Conservation (phyloP, 2,888 invertebrate genomes). For the Nomada flava region DNA sequence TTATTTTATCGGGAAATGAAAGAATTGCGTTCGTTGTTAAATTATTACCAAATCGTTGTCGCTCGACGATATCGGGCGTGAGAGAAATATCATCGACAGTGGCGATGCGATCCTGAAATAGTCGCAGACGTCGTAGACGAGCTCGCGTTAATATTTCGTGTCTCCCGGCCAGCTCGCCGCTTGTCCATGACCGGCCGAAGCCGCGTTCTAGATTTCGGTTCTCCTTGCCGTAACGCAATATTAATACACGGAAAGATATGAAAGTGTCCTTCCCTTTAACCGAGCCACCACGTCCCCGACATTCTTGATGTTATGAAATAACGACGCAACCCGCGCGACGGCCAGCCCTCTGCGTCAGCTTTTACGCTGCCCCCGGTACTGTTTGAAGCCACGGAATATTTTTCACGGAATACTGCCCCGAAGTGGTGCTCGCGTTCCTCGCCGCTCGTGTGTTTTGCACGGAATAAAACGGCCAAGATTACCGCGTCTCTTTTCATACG, state of each 20-base stretch:
- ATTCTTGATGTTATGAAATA: conserved; percentile 63
- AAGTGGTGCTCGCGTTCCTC: conserved; percentile 7
- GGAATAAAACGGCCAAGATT: conserved; percentile 63
- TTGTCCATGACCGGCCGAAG: conserved; percentile 44
- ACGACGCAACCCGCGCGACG: conserved; percentile 58
- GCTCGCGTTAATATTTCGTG: conserved; percentile 61
- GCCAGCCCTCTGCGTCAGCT: conserved; percentile 47
- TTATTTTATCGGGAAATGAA: too few relatives aligned
- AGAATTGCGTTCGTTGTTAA: too few relatives aligned
- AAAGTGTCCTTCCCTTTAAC: conserved; percentile 67
- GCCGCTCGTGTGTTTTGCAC: conserved; percentile 40
- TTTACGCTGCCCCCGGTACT: conserved; percentile 46
- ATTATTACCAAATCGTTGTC: too few relatives aligned
- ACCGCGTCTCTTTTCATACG: conserved; percentile 45
- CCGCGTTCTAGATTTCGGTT: conserved; percentile 61
- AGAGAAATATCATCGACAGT: too few relatives aligned
- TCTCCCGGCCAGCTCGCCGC: conserved; percentile 27
- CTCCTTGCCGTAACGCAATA: conserved; percentile 65
- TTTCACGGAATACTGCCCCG: conserved; percentile 54
- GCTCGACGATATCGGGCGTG: too few relatives aligned
- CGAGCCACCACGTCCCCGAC: conserved; percentile 21
- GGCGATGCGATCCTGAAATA: not conserved
- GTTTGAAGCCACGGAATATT: conserved; percentile 57
- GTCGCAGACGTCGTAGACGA: not conserved
- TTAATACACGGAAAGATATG: conserved; percentile 66